phyloP scores from a whole-genome alignment of 1,140 invertebrate genomes.

The Psilanteris sp. region DNA sequence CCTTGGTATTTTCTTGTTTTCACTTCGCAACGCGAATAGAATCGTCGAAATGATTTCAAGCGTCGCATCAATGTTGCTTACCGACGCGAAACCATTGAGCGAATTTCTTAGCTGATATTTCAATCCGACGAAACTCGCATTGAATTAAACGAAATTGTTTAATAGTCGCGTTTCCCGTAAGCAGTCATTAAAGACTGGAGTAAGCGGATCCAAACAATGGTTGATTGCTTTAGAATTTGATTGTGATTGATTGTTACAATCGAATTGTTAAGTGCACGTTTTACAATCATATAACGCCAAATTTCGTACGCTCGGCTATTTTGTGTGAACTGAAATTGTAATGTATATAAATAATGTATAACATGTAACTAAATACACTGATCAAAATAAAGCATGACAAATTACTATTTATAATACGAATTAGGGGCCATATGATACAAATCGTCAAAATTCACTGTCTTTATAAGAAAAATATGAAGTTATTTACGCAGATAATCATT shows the following conservation, averaged over 20 bases:
- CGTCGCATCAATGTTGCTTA: constrained; percentile 33
- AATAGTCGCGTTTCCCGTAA: no score
- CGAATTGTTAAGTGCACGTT: constrained; percentile 30
- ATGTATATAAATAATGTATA: no score
- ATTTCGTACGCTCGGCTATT: background rate
- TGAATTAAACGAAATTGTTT: constrained; percentile 43
- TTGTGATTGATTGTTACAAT: constrained; percentile 42
- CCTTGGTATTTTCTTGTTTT: constrained; percentile 56
- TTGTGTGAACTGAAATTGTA: no score
- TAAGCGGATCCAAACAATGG: constrained; percentile 31
- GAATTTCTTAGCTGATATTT: constrained; percentile 37
- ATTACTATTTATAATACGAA: no score
- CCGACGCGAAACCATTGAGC: constrained; percentile 41
- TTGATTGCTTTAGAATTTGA: constrained; percentile 44
- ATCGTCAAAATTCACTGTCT: no score
- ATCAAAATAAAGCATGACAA: no score
- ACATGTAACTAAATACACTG: no score
- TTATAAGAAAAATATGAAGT: no score
- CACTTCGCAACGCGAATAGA: constrained; percentile 14
- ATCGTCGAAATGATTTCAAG: constrained; percentile 49
- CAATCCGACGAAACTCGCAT: constrained; percentile 29
- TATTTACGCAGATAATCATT: no score
- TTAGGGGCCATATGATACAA: no score
- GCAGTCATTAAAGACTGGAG: no score
- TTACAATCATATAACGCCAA: constrained; percentile 12